A percentile compares a stretch with the other conserved stretches of the same genome.
phyloP scores from a whole-genome alignment of 1,140 invertebrate species.

The Leucophenga varia region DNA sequence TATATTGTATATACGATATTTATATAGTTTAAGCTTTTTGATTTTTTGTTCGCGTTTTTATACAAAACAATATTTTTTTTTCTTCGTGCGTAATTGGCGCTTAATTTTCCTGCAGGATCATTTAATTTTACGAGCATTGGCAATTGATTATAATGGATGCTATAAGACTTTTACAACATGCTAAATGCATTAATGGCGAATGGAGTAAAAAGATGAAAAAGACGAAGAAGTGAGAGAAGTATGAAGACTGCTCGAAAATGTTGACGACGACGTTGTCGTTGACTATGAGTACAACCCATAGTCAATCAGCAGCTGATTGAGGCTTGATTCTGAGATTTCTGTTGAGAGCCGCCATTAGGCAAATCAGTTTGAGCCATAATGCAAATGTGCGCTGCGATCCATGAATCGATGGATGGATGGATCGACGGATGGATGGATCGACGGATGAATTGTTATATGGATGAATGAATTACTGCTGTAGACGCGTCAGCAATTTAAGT shows the following conservation, averaged over 20 bases:
- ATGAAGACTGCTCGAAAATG: slow-evolving; percentile 19
- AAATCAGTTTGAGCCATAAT: slow-evolving; percentile 45
- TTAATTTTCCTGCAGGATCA: slow-evolving; percentile 56
- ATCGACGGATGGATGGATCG: too few relatives aligned
- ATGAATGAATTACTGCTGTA: too few relatives aligned
- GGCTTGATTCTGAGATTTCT: slow-evolving; percentile 23
- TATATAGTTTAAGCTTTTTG: too few relatives aligned
- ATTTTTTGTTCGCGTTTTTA: too few relatives aligned
- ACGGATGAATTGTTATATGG: too few relatives aligned
- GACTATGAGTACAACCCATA: slow-evolving; percentile 41
- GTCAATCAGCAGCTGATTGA: slow-evolving; percentile 3
- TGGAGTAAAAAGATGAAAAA: background rate
- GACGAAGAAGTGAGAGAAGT: background rate
- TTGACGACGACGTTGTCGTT: slow-evolving; percentile 21
- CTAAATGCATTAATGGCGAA: slow-evolving; percentile 48
- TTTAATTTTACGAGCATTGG: slow-evolving; percentile 55
- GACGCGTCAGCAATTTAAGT: slow-evolving; percentile 49
- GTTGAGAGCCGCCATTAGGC: slow-evolving; percentile 52
- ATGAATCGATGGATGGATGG: too few relatives aligned
- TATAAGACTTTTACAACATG: slow-evolving; percentile 56
- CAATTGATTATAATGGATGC: slow-evolving; percentile 57
- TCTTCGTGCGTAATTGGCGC: slow-evolving; percentile 50
- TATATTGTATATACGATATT: too few relatives aligned
- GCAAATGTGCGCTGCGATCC: slow-evolving; percentile 13
- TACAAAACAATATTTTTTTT: too few relatives aligned